phyloP scores from a whole-genome alignment of 2,113 vertebrate species.

The Tylochromis polylepis region DNA sequence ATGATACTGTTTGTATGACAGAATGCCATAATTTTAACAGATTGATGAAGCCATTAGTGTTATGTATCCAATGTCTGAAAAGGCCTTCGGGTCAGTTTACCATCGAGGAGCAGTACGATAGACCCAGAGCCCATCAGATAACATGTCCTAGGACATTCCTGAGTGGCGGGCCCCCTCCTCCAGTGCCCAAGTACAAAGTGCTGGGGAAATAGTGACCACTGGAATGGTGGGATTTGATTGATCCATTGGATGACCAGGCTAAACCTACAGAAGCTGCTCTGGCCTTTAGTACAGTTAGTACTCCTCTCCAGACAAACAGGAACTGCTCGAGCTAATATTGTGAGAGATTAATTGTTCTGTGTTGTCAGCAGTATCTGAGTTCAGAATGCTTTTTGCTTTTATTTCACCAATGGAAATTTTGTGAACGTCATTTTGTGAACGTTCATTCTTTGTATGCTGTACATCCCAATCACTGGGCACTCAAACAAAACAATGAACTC shows the following conservation, averaged over 20 bases:
- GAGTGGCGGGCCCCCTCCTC: conserved; percentile 26
- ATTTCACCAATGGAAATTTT: neutral
- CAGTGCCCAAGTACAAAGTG: conserved; percentile 15
- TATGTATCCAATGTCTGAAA: neutral
- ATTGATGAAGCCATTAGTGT: neutral
- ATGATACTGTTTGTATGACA: neutral
- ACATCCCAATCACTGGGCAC: neutral
- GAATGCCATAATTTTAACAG: neutral
- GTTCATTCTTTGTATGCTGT: neutral
- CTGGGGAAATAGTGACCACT: conserved; percentile 22
- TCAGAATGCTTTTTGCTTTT: neutral
- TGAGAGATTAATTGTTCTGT: conserved; percentile 11
- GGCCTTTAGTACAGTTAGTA: neutral
- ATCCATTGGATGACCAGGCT: conserved; percentile 28
- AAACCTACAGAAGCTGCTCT: conserved; percentile 9
- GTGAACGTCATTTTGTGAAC: neutral
- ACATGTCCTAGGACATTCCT: conserved; percentile 60
- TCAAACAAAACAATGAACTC: neutral
- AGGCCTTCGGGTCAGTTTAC: conserved; percentile 26
- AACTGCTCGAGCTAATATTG: neutral
- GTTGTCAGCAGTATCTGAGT: neutral
- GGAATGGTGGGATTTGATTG: conserved; percentile 49
- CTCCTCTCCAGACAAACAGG: neutral
- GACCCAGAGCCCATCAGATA: conserved; percentile 61
- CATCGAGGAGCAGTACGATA: neutral